Evolutionary conservation across 2,113 vertebrate species (phyloP).

Genomic region (Todiramphus chloris): DNA sequence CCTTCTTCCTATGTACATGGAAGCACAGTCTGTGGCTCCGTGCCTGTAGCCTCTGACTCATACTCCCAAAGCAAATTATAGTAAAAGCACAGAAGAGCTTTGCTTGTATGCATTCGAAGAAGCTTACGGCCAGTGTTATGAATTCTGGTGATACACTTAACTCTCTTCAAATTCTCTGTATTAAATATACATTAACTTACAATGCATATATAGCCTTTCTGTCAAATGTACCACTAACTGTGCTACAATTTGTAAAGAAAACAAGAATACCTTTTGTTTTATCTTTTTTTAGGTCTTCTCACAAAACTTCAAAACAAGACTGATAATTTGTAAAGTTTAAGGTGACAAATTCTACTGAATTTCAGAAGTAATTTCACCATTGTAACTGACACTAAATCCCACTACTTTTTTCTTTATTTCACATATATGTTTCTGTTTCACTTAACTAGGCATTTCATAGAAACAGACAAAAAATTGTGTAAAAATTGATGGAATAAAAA

Average conservation of each 20-base stretch:
- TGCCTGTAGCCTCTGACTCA: background rate
- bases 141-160: background rate
- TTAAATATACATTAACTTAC: background rate
- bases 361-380: background rate
- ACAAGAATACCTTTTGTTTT: accelerated
- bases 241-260: background rate
- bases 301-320: background rate
- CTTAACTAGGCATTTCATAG: background rate
- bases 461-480: background rate
- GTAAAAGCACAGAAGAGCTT: background rate
- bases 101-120: background rate
- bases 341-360: background rate
- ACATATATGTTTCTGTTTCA: background rate
- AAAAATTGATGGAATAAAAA: background rate
- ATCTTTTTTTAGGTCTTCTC: background rate
- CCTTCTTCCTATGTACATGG: background rate
- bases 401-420: background rate
- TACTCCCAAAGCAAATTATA: background rate
- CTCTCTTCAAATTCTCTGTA: background rate
- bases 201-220: background rate
- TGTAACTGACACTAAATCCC: background rate
- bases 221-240: background rate
- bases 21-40: background rate
- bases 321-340: background rate
- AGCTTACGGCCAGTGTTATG: background rate